Evolutionary conservation across 2,888 invertebrate species (phyloP), one percentile per base, ranked within the genome.

Genomic region (Mythimna ferrago): DNA sequence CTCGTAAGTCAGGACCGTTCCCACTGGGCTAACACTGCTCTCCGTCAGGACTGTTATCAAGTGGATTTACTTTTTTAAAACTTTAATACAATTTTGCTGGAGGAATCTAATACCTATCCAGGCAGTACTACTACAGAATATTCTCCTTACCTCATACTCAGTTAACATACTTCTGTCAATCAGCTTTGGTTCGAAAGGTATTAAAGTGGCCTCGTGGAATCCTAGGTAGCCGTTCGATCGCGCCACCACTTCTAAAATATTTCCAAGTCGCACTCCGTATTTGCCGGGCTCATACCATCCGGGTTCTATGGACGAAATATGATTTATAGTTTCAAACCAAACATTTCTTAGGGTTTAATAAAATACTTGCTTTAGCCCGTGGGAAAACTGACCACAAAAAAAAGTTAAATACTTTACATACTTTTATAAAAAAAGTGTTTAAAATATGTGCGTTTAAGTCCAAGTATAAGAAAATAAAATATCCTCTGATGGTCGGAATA

Each of bases 251-350:
- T 98, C 97, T 66, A 98, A 92, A 35, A 98, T 97, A 90, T 99
- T 99, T 89, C 99, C 99, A 70, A 99, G 96, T 19, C 98, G 97
- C 48, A 99, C 97, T 1, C 99, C 99, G 92, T 98, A 99, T 86
- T 98, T 97, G 6, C 97, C 97, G 78, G 97, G 97, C 89, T 98
- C 98, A 91, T 99, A 99, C 95, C 97, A 99, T 10, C 99, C 99
- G 1, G 99, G 99, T 87, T 99, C 99, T 98, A 91, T 41, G 11
- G n/a, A 67, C 16, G 0, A 66, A 70, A 26, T 48, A 21, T n/a
- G 2, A 44, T 41, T 57, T 35, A n/a, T n/a, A 35, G 11, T 61
- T 57, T 48, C 0, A 19, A 19, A 16, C 0, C 5, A 16, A 6
- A 16, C 0, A 48, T 16, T 48, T 48, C 16, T 48, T 19, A 48